Evolutionary conservation across 2,113 vertebrate species (phyloP).

Genomic region (Solenodon paradoxus): DNA sequence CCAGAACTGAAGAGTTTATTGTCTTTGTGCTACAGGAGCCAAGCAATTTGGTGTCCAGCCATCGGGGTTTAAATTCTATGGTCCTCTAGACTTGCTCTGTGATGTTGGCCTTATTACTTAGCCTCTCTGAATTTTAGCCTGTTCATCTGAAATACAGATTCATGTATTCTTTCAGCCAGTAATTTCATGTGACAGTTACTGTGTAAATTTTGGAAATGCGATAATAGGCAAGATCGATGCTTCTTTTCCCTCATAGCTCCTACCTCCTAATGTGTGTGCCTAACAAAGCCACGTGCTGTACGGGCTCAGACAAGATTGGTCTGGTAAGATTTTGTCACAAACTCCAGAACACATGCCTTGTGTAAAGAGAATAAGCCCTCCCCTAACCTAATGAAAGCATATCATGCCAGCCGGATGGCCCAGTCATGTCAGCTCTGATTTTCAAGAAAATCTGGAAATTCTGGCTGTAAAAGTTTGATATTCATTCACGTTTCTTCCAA

Average conservation of each 20-base stretch:
- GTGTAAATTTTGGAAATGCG: not conserved
- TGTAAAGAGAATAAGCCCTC: not conserved
- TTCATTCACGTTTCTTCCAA: not conserved
- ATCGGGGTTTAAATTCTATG: not conserved
- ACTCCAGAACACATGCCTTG: rapidly evolving
- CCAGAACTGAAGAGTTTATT: not conserved
- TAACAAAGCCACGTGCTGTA: rapidly evolving
- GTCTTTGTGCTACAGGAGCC: not conserved
- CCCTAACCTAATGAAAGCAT: not conserved
- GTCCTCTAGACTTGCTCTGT: not conserved
- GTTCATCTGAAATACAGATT: not conserved
- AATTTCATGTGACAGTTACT: not conserved
- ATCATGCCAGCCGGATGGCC: not conserved
- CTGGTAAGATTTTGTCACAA: not conserved
- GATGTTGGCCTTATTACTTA: not conserved
- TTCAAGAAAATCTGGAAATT: not conserved
- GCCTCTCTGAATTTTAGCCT: not conserved
- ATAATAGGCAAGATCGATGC: not conserved
- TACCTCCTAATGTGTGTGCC: not conserved
- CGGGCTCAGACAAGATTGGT: not conserved
- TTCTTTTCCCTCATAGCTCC: not conserved
- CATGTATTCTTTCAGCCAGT: not conserved
- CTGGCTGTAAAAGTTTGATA: not conserved
- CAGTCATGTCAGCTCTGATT: not conserved
- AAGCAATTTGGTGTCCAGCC: not conserved